Evolutionary conservation across 2,888 invertebrate species (phyloP).

Genomic region (Dorcus parallelipipedus): DNA sequence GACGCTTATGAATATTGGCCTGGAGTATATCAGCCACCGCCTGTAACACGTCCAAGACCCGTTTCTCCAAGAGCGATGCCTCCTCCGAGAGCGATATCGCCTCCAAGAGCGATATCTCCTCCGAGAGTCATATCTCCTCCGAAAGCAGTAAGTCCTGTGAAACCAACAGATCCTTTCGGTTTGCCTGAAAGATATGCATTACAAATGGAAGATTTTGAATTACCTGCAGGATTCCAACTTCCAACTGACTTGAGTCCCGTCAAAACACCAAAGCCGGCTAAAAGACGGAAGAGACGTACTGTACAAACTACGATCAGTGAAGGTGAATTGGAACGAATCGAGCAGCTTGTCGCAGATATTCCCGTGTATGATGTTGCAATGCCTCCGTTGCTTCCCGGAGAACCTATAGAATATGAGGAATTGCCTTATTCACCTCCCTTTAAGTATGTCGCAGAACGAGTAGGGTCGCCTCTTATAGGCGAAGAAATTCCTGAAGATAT

Average conservation of each 20-base stretch:
- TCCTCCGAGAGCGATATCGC: background rate
- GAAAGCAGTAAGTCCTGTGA: background rate
- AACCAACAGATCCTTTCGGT: too few relatives aligned
- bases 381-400: background rate
- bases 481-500: background rate
- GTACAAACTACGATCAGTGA: too few relatives aligned
- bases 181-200: too few relatives aligned
- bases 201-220: too few relatives aligned
- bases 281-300: too few relatives aligned
- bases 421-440: background rate
- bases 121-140: background rate
- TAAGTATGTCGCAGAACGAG: background rate
- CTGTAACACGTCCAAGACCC: background rate
- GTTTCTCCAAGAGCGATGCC: conserved; percentile 3
- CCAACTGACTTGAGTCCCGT: too few relatives aligned
- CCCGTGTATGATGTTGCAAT: background rate
- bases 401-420: background rate
- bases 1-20: conserved; percentile 13
- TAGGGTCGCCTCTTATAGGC: background rate
- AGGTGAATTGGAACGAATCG: background rate
- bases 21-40: background rate
- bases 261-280: too few relatives aligned
- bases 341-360: background rate
- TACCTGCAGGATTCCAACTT: too few relatives aligned
- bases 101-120: background rate